Percentiles rank a stretch among this genome's conserved stretches.
phyloP scores from a whole-genome alignment of 2,888 invertebrate genomes.

The Mesoligia furuncula region DNA sequence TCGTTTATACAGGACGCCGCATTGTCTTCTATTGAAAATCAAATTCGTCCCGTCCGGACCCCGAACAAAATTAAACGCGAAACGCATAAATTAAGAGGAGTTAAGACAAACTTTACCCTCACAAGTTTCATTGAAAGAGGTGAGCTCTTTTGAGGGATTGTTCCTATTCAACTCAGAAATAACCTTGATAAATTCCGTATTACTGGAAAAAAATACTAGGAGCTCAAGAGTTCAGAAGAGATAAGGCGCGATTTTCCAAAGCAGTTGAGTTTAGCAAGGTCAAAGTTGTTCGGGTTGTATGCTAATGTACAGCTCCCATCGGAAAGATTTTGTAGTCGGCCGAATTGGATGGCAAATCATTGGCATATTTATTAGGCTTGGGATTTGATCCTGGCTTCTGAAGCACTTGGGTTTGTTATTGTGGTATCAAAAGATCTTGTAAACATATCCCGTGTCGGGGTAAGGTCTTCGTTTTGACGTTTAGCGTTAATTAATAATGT shows the following conservation, averaged over 20 bases:
- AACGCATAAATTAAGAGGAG: constrained; percentile 87
- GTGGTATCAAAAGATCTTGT: constrained; percentile 69
- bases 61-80: constrained; percentile 83
- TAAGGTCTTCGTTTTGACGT: constrained; percentile 55
- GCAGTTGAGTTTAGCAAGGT: constrained; percentile 55
- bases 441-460: constrained; percentile 65
- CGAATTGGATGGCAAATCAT: constrained; percentile 87
- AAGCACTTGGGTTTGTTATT: constrained; percentile 73
- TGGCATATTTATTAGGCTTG: constrained; percentile 87
- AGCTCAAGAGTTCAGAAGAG: constrained; percentile 30
- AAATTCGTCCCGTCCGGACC: constrained; percentile 77
- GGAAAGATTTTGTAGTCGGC: constrained; percentile 84
- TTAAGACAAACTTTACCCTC: constrained; percentile 81
- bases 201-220: constrained; percentile 50
- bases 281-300: constrained; percentile 77
- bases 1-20: constrained; percentile 73
- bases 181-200: constrained; percentile 63
- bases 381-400: constrained; percentile 77
- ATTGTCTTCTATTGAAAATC: constrained; percentile 85
- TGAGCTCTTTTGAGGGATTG: constrained; percentile 82
- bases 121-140: constrained; percentile 82
- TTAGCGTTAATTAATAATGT: constrained; percentile 40
- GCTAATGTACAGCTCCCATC: constrained; percentile 85
- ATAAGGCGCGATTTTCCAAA: constrained; percentile 54
- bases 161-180: constrained; percentile 74